Base-by-base conservation (phyloP, 2,797 vertebrate species). In the Kryptopterus vitreolus region DNA sequence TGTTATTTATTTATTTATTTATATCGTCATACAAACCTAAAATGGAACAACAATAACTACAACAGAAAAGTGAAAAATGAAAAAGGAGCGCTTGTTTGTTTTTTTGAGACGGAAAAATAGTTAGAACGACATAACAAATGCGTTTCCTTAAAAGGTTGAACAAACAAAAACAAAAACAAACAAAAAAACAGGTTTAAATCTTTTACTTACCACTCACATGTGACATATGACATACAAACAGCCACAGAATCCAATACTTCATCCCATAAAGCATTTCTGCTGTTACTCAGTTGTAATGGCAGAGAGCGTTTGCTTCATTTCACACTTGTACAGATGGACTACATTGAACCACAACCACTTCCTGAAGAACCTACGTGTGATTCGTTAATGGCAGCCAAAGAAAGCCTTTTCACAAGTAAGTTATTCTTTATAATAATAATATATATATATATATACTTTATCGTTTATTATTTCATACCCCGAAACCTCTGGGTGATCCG, bases 291-390 rank as follows among this genome's bases (percentile, higher is more conserved):
- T n/a, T 12, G 48, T 52, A 18, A 7, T 72, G 18, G 13, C 53
- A 13, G 4, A 55, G 50, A 33, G 50, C 15, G n/a, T 72, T 35
- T 55, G 26, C 0, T 13, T 11, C 52, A 53, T n/a, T 72, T 55
- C 29, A 13, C 26, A 55, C 0, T n/a, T n/a, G 29, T 22, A 53
- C 66, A 50, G 69, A 33, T 55, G 52, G 69, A 20, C 50, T 33
- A 33, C 12, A 72, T 72, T 55, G 33, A 29, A 72, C 29, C 48
- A 71, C 69, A 31, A 52, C 46, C 69, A n/a, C 69, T 55, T 72
- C 69, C 69, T 72, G 29, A 72, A 22, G 11, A 35, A 55, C 50
- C 50, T 15, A 3, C 50, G 11, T 33, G 11, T 12, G 26, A 33
- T 31, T 33, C 35, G 7, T 43, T 53, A 53, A 33, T n/a, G 20